Evolutionary conservation across 1,140 invertebrate species (phyloP).

Genomic region (Drosophila kepulauana): DNA sequence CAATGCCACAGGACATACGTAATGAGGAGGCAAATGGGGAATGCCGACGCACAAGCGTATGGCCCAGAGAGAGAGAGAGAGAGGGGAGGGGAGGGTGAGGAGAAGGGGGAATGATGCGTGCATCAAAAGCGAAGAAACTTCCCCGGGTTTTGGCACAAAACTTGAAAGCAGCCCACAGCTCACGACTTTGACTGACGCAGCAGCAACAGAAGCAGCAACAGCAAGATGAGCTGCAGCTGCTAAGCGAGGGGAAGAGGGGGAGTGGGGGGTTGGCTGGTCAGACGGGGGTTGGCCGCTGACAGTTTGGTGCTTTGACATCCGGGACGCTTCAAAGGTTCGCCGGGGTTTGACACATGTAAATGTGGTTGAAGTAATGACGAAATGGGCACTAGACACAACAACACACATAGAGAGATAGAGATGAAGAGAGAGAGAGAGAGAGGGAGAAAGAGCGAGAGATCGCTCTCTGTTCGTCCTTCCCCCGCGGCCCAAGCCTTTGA

Average conservation of each 20-base stretch:
- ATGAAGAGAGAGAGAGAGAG: no score
- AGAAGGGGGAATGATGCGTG: constrained; percentile 16
- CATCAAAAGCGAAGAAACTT: constrained; percentile 77
- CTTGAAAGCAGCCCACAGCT: constrained; percentile 71
- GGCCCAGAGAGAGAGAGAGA: no score
- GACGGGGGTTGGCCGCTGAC: constrained; percentile 71
- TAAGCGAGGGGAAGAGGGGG: constrained; percentile 2
- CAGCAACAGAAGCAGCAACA: constrained; percentile 27
- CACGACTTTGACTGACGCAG: constrained; percentile 66
- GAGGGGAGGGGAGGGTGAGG: neutral
- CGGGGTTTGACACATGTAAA: constrained; percentile 80
- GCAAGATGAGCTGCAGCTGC: constrained; percentile 25
- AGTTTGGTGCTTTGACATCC: constrained; percentile 54
- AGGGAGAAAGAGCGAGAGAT: neutral
- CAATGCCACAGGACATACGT: constrained; percentile 83
- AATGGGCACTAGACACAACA: constrained; percentile 76
- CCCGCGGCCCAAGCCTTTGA: constrained; percentile 72
- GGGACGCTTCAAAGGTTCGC: constrained; percentile 72
- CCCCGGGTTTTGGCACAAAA: constrained; percentile 55
- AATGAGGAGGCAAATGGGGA: constrained; percentile 64
- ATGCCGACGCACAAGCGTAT: neutral
- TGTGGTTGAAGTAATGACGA: constrained; percentile 84
- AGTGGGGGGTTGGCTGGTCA: constrained; percentile 51
- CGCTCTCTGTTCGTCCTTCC: neutral
- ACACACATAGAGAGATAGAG: constrained; percentile 19